Conservation (phyloP, 53 echinoderm and acorn worm species). For the Holothuria scabra region DNA sequence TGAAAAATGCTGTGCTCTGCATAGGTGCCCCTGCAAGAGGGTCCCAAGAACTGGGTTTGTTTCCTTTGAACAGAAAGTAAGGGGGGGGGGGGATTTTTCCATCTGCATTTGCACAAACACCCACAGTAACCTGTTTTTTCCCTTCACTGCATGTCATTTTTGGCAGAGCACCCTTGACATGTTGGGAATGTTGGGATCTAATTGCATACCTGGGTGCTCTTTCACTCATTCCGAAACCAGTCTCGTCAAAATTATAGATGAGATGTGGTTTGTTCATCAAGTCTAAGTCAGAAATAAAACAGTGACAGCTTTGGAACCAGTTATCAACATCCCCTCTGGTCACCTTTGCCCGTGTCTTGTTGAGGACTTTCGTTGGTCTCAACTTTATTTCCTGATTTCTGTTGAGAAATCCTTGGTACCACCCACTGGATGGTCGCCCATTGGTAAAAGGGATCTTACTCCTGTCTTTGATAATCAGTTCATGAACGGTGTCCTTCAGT, state of each 20-base stretch:
- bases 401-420: conserved; percentile 7
- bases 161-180: background rate
- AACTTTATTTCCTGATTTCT: conserved; percentile 16
- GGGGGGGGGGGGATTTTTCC: background rate
- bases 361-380: conserved; percentile 9
- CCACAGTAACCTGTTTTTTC: conserved; percentile 9
- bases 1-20: background rate
- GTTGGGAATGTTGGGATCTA: background rate
- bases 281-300: conserved; percentile 24
- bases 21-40: conserved; percentile 2
- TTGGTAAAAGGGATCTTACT: background rate
- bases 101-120: conserved; percentile 11
- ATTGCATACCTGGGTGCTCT: conserved; percentile 16
- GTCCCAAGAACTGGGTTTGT: background rate
- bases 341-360: conserved; percentile 41
- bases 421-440: background rate
- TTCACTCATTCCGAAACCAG: conserved; percentile 6
- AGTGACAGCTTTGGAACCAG: conserved; percentile 24
- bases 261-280: conserved; percentile 6
- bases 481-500: conserved; percentile 12
- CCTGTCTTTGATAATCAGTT: background rate
- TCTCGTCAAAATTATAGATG: conserved; percentile 42
- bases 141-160: background rate
- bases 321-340: conserved; percentile 28
- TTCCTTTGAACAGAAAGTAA: conserved; percentile 22